A percentile compares a stretch with the other conserved stretches of the same genome.
Conservation (phyloP, 2,888 invertebrate species). For the Rotaria socialis region DNA sequence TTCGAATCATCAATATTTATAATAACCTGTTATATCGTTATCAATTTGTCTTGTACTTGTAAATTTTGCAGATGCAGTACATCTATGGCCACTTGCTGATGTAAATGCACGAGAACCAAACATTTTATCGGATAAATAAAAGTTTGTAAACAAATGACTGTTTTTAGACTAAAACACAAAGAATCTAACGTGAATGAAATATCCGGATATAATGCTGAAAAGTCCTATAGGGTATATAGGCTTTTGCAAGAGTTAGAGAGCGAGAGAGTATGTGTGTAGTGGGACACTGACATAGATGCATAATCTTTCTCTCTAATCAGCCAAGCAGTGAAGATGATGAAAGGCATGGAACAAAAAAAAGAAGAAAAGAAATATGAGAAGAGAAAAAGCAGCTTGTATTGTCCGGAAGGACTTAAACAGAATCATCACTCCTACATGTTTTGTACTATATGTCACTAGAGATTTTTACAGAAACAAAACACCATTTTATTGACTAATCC, state of each 20-base stretch:
- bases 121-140: not conserved
- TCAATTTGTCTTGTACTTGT: not conserved
- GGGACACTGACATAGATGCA: not conserved
- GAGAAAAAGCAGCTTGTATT: not conserved
- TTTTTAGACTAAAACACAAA: not conserved
- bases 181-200: not conserved
- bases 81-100: not conserved
- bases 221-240: not conserved
- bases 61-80: slow-evolving; percentile 11
- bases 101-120: slow-evolving; percentile 31
- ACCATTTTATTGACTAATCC: not conserved
- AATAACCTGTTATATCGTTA: not conserved
- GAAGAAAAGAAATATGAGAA: not conserved
- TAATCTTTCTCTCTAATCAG: not conserved
- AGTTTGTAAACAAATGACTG: not conserved
- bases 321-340: not conserved
- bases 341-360: not conserved
- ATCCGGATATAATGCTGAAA: not conserved
- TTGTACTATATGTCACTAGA: not conserved
- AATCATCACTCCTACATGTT: not conserved
- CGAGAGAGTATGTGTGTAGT: not conserved
- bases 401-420: not conserved
- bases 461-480: not conserved
- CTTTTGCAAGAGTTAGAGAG: not conserved
- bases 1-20: not conserved